Percentiles rank a stretch among this genome's conserved stretches.
phyloP scores from a whole-genome alignment of 2,797 vertebrate species.

The Acanthiza pusilla region DNA sequence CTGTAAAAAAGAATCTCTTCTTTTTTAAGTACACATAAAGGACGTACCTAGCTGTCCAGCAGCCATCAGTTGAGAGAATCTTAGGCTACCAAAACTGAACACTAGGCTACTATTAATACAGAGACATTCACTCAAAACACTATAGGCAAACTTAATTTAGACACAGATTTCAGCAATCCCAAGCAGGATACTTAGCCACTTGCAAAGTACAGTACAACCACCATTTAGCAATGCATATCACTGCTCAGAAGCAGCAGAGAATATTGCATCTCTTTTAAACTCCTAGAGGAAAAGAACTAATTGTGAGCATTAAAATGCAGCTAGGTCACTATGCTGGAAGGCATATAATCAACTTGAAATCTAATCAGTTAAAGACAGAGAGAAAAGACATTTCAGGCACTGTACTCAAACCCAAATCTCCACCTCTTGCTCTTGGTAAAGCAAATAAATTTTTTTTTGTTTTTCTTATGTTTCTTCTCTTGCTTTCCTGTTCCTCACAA shows the following conservation, averaged over 20 bases:
- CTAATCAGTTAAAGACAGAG: constrained; percentile 12
- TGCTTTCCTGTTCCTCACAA: not conserved
- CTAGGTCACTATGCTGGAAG: not conserved
- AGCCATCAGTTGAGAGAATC: not conserved
- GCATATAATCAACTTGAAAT: constrained; percentile 24
- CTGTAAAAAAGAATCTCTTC: not conserved
- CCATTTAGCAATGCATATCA: not conserved
- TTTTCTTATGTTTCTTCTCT: not conserved
- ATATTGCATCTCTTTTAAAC: not conserved
- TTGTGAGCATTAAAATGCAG: constrained; percentile 3
- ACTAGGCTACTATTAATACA: not conserved
- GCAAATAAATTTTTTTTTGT: not conserved
- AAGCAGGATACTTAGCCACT: not conserved
- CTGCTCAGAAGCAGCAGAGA: not conserved
- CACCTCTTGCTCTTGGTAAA: not conserved
- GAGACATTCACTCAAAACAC: not conserved
- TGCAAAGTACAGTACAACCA: not conserved
- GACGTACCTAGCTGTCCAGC: not conserved
- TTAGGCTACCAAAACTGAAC: not conserved
- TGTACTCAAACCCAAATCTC: not conserved
- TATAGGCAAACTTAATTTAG: not conserved
- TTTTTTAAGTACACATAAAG: not conserved
- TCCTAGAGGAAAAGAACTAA: constrained; percentile 3
- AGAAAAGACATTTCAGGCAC: not conserved
- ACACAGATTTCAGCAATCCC: not conserved